A percentile compares a stretch with the other conserved stretches of the same genome.
These are phyloP conservation scores for Halocynthia aurantium DNA, from an alignment of 23 tunicate genomes.

Conservation along the genomic window DNA sequence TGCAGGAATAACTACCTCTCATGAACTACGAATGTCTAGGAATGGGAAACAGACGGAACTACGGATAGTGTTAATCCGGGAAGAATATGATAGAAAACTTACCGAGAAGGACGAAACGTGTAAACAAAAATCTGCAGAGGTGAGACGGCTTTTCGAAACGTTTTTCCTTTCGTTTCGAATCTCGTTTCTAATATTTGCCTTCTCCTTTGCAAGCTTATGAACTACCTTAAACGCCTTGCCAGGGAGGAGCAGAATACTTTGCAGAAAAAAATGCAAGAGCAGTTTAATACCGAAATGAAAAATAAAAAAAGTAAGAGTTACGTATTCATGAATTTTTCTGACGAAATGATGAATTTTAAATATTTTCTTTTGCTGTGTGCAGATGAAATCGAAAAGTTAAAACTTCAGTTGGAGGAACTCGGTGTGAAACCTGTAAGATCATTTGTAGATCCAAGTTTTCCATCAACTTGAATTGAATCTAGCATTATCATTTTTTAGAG, in stretches of 20 bases:
- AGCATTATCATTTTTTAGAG: too few relatives aligned
- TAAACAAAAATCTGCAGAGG: neutral
- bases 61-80: conserved; percentile 37
- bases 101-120: conserved; percentile 25
- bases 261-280: neutral
- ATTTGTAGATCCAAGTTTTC: too few relatives aligned
- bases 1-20: neutral
- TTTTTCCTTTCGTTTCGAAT: neutral
- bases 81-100: conserved; percentile 46
- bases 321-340: neutral
- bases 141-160: neutral
- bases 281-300: neutral
- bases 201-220: neutral
- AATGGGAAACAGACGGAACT: conserved; percentile 12
- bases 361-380: neutral
- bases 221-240: neutral
- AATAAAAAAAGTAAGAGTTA: neutral
- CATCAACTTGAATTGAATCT: too few relatives aligned
- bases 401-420: neutral
- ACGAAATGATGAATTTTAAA: neutral
- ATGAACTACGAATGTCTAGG: conserved; percentile 12
- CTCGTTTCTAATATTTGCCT: neutral
- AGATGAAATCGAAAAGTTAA: conserved; percentile 3
- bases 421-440: neutral
- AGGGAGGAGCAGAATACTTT: neutral